Conservation (phyloP, 2,797 vertebrate genomes). For the Rhyacichthys aspro region DNA sequence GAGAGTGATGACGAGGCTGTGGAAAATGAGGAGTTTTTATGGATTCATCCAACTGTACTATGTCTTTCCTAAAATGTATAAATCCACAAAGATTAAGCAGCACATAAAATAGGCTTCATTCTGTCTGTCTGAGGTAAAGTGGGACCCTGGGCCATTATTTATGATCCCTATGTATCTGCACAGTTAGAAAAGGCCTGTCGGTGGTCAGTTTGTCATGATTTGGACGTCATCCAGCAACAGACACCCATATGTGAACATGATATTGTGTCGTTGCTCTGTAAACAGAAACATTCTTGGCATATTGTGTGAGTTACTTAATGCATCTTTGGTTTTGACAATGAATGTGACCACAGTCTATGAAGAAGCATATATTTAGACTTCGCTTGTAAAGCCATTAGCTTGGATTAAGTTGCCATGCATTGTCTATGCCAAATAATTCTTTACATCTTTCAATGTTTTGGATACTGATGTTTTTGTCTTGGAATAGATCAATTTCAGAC, state of each 20-base stretch:
- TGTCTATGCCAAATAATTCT: slow-evolving; percentile 21
- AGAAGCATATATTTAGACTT: slow-evolving; percentile 20
- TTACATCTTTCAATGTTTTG: neutral
- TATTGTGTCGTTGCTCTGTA: slow-evolving; percentile 34
- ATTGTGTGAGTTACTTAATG: slow-evolving; percentile 32
- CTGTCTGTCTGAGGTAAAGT: slow-evolving; percentile 18
- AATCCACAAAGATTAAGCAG: slow-evolving; percentile 29
- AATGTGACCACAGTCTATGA: slow-evolving; percentile 20
- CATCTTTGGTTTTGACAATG: slow-evolving; percentile 33
- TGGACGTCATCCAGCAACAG: slow-evolving; percentile 31
- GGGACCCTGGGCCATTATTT: slow-evolving; percentile 20
- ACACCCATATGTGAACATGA: slow-evolving; percentile 24
- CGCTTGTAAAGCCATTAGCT: slow-evolving; percentile 23
- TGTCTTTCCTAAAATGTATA: slow-evolving; percentile 29
- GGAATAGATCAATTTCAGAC: slow-evolving; percentile 15
- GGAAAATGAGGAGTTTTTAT: slow-evolving; percentile 13
- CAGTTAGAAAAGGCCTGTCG: slow-evolving; percentile 25
- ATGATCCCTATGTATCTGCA: slow-evolving; percentile 4
- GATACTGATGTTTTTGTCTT: slow-evolving; percentile 10
- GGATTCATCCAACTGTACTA: slow-evolving; percentile 31
- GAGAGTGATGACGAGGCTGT: slow-evolving; percentile 24
- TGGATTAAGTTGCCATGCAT: slow-evolving; percentile 12
- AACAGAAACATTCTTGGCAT: slow-evolving; percentile 56
- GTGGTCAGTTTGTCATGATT: slow-evolving; percentile 37
- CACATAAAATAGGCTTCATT: slow-evolving; percentile 20